These are phyloP conservation scores for Troides aeacus DNA, from an alignment of 2,888 invertebrate genomes.

Conservation along the genomic window DNA sequence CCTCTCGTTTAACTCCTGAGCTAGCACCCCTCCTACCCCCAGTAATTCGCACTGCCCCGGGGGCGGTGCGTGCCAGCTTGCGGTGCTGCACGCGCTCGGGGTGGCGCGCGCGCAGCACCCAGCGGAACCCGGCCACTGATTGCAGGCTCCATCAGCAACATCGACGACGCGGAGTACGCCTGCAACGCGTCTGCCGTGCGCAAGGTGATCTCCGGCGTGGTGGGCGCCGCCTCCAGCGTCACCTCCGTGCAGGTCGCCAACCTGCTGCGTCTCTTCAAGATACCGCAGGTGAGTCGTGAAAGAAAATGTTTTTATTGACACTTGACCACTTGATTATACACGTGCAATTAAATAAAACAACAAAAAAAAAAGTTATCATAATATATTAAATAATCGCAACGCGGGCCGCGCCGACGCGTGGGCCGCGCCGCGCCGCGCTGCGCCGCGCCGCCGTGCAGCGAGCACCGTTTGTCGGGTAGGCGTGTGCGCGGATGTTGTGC, in stretches of 20 bases:
- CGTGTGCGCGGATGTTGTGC: too few relatives aligned
- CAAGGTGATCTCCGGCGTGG: slow-evolving; percentile 71
- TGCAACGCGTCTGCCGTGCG: slow-evolving; percentile 85
- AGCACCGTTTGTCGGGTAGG: too few relatives aligned
- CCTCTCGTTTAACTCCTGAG: neutral
- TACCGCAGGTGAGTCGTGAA: slow-evolving; percentile 82
- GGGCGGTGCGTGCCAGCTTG: slow-evolving; percentile 60
- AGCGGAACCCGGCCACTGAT: too few relatives aligned
- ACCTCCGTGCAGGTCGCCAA: slow-evolving; percentile 98
- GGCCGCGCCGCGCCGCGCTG: too few relatives aligned
- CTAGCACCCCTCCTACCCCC: neutral
- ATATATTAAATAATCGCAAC: too few relatives aligned
- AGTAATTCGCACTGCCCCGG: slow-evolving; percentile 40
- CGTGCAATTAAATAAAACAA: too few relatives aligned
- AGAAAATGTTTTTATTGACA: too few relatives aligned
- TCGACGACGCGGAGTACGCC: slow-evolving; percentile 91
- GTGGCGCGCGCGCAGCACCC: slow-evolving; percentile 92
- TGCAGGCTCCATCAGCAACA: slow-evolving; percentile 95
- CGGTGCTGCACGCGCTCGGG: slow-evolving; percentile 80
- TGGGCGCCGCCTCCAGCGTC: slow-evolving; percentile 86
- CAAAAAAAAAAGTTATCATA: too few relatives aligned
- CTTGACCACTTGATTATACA: too few relatives aligned
- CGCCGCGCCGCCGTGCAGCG: too few relatives aligned
- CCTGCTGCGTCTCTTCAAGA: slow-evolving; percentile 90
- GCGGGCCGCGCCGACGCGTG: too few relatives aligned